phyloP scores from a whole-genome alignment of 2,888 invertebrate genomes.

The Eupithecia subumbrata region DNA sequence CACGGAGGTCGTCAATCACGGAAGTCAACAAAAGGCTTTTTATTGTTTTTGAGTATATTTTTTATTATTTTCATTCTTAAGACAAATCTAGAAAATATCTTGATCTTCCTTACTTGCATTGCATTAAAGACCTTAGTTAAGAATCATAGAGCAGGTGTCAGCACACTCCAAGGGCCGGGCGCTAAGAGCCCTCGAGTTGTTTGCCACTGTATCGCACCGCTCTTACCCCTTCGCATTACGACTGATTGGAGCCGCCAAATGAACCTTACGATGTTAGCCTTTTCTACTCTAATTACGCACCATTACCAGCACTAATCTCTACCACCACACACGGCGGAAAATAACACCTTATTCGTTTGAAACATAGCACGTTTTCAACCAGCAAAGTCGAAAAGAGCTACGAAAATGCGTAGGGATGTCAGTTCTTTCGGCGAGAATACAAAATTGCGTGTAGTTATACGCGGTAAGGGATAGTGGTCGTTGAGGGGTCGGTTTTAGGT shows the following conservation, averaged over 20 bases:
- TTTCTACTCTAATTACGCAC: constrained; percentile 81
- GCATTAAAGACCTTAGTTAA: not conserved
- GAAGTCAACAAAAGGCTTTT: too few relatives aligned
- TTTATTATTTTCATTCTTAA: too few relatives aligned
- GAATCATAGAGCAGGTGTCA: constrained; percentile 23
- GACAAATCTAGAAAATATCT: not conserved
- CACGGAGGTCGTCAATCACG: too few relatives aligned
- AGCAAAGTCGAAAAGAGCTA: constrained; percentile 22
- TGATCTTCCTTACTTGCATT: not conserved
- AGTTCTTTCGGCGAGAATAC: constrained; percentile 41
- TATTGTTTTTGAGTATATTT: too few relatives aligned
- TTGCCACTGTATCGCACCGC: constrained; percentile 73
- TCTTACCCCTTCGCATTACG: constrained; percentile 71
- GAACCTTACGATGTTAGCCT: constrained; percentile 81
- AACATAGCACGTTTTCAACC: constrained; percentile 56
- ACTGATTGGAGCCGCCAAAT: constrained; percentile 77
- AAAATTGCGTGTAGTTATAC: constrained; percentile 37
- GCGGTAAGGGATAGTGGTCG: constrained; percentile 35
- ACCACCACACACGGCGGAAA: constrained; percentile 47
- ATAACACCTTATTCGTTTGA: constrained; percentile 52
- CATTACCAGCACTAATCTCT: constrained; percentile 80
- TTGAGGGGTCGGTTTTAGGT: constrained; percentile 53
- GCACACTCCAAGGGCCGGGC: constrained; percentile 18
- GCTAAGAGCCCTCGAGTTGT: constrained; percentile 53
- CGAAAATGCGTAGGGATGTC: constrained; percentile 32